These are phyloP conservation scores for Phytoseiulus persimilis DNA, from an alignment of 2,888 invertebrate genomes.

Conservation along the genomic window DNA sequence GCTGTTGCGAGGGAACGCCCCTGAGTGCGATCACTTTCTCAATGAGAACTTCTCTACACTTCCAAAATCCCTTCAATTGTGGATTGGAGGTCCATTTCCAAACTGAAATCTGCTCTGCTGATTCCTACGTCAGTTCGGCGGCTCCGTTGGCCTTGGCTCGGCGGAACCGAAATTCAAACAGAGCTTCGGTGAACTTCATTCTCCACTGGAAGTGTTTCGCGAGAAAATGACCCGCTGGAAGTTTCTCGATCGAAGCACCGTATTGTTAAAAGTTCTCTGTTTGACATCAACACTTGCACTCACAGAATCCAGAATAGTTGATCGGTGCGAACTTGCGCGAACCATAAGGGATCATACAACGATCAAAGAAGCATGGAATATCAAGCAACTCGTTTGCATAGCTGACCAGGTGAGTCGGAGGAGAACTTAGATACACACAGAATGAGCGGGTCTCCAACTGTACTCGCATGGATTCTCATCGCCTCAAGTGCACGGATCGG, in stretches of 20 bases:
- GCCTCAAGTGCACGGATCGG: too few species aligned
- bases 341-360: constrained; percentile 28
- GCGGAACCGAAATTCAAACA: too few species aligned
- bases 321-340: constrained; percentile 17
- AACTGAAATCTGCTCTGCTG: not conserved
- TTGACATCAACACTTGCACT: not conserved
- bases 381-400: constrained; percentile 20
- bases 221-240: not conserved
- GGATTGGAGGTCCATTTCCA: not conserved
- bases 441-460: too few species aligned
- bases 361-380: constrained; percentile 33
- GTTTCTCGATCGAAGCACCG: not conserved
- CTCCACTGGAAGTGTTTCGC: not conserved
- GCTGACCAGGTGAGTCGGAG: constrained; percentile 14
- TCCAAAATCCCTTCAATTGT: not conserved
- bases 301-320: not conserved
- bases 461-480: too few species aligned
- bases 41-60: not conserved
- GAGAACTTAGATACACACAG: not conserved
- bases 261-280: not conserved
- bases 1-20: not conserved
- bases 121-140: not conserved
- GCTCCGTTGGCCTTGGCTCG: not conserved
- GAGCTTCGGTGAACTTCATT: not conserved
- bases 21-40: not conserved